A percentile compares a stretch with the other conserved stretches of the same genome.
Conservation (phyloP, 53 echinoderm and acorn worm genomes). For the Hippasteria phrygiana region DNA sequence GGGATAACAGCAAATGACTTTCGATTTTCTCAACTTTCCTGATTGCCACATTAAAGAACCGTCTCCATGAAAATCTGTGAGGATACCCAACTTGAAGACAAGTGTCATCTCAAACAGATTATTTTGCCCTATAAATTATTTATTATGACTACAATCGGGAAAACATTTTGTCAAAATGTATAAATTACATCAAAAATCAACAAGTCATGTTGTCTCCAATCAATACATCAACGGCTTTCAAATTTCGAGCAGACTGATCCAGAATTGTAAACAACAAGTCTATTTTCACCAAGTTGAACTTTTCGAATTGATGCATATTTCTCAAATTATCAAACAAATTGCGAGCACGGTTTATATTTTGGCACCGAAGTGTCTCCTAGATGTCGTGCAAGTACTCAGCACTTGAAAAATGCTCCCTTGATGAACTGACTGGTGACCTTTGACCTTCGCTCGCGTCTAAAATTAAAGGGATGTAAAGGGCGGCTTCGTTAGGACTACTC, state of each 20-base stretch:
- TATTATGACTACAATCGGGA: neutral
- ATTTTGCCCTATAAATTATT: too few species aligned
- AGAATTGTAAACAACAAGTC: conserved; percentile 34
- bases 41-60: too few species aligned
- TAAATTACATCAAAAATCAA: conserved; percentile 19
- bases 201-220: conserved; percentile 20
- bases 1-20: too few species aligned
- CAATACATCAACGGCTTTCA: conserved; percentile 48
- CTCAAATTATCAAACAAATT: conserved; percentile 26
- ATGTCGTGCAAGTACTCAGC: conserved; percentile 29
- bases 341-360: conserved; percentile 38
- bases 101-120: too few species aligned
- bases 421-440: conserved; percentile 29
- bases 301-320: conserved; percentile 21
- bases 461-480: neutral
- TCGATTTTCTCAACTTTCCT: too few species aligned
- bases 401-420: conserved; percentile 50
- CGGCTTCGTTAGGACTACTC: neutral
- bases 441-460: conserved; percentile 28
- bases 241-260: conserved; percentile 13
- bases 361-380: conserved; percentile 33
- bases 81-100: too few species aligned
- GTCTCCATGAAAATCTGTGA: too few species aligned
- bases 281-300: conserved; percentile 22
- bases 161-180: neutral